Evolutionary conservation across 2,888 invertebrate species (phyloP).

Genomic region (Cryptocheilus praepositus): DNA sequence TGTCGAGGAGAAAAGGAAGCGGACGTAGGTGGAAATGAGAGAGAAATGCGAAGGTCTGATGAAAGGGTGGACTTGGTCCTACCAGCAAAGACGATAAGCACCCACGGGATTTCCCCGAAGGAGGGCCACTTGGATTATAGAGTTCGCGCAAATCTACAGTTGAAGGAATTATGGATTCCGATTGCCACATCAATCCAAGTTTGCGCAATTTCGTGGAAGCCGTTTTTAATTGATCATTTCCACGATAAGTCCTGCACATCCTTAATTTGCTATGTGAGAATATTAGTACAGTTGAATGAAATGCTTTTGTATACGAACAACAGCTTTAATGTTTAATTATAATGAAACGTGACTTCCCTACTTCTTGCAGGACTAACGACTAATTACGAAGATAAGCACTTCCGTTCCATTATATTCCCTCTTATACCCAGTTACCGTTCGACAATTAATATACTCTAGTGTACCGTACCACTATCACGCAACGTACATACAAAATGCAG

Average conservation of each 20-base stretch:
- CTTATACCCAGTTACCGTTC: no score
- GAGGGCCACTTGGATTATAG: conserved; percentile 19
- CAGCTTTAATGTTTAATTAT: no score
- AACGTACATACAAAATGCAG: no score
- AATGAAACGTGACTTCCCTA: no score
- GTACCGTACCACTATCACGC: no score
- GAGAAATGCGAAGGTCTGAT: conserved; percentile 6
- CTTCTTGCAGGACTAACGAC: no score
- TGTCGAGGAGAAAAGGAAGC: conserved; percentile 19
- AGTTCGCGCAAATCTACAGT: conserved; percentile 22
- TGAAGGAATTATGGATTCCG: conserved; percentile 54
- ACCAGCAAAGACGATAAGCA: conserved; percentile 29
- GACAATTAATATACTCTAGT: no score
- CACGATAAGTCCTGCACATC: conserved; percentile 34
- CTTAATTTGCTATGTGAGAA: no score
- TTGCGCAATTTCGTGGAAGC: conserved; percentile 53
- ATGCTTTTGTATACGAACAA: no score
- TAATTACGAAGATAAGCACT: no score
- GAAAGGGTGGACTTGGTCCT: neutral
- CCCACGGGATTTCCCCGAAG: conserved; percentile 29
- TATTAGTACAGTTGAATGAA: no score
- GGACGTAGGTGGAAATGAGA: neutral
- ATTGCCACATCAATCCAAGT: conserved; percentile 53
- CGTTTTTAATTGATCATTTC: conserved; percentile 48
- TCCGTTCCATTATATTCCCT: no score